These are phyloP conservation scores for Rhabdomys pumilio DNA, from an alignment of 2,797 vertebrate genomes.

Conservation along the genomic window DNA sequence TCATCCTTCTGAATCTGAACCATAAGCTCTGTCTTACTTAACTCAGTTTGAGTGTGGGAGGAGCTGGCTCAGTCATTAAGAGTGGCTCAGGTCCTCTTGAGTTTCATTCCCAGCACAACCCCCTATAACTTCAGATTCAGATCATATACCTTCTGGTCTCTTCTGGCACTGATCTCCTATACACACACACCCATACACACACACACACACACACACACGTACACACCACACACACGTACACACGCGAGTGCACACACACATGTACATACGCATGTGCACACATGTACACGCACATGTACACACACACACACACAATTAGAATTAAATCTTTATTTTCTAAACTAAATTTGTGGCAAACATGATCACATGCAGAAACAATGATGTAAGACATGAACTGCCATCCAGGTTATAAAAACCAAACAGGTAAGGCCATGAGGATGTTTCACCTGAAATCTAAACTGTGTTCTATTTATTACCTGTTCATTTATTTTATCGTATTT, in stretches of 20 bases:
- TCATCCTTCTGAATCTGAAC: not conserved
- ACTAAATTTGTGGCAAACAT: conserved; percentile 46
- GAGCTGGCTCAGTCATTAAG: not conserved
- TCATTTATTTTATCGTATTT: not conserved
- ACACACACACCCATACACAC: no score
- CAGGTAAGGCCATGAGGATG: not conserved
- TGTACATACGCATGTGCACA: not conserved
- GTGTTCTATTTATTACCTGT: not conserved
- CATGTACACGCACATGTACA: not conserved
- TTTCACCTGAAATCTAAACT: not conserved
- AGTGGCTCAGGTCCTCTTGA: not conserved
- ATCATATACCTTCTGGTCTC: not conserved
- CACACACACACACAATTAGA: not conserved
- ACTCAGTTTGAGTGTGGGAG: not conserved
- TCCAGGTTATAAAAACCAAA: not conserved
- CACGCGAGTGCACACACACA: no score
- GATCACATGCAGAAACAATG: not conserved
- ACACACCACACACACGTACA: not conserved
- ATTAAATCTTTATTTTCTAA: not conserved
- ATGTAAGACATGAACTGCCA: accelerated
- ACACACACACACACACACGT: not conserved
- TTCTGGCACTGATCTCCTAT: not conserved
- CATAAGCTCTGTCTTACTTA: not conserved
- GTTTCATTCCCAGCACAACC: not conserved
- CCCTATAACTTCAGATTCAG: not conserved